phyloP scores from a whole-genome alignment of 2,888 invertebrate species.

The Laothoe populi region DNA sequence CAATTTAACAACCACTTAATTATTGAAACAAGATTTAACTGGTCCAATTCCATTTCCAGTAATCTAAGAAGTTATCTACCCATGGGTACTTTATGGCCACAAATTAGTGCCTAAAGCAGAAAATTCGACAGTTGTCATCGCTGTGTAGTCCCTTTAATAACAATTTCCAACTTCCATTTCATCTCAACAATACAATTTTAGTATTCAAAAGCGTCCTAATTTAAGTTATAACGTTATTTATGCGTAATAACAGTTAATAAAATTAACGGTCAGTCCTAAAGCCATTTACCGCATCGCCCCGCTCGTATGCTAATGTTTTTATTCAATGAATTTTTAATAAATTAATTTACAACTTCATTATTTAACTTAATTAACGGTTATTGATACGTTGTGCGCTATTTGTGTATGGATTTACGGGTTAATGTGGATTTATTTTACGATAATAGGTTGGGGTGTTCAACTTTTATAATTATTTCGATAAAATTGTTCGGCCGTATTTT shows the following conservation, averaged over 20 bases:
- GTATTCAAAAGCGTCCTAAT: conserved; percentile 8
- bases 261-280: conserved; percentile 62
- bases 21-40: too few species aligned
- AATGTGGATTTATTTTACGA: conserved; percentile 35
- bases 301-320: conserved; percentile 20
- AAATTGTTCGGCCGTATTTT: too few species aligned
- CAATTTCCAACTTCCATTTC: background rate
- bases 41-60: too few species aligned
- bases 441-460: background rate
- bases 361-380: conserved; percentile 56
- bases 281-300: conserved; percentile 51
- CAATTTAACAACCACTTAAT: too few species aligned
- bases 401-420: conserved; percentile 39
- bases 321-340: conserved; percentile 75
- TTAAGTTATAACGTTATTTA: conserved; percentile 3
- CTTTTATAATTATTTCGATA: too few species aligned
- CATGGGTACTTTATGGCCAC: too few species aligned
- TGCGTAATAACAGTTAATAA: conserved; percentile 59
- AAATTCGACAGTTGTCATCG: too few species aligned
- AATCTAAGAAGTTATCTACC: too few species aligned
- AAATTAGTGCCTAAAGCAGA: too few species aligned
- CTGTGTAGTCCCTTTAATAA: too few species aligned
- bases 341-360: conserved; percentile 78
- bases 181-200: background rate
- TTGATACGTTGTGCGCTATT: conserved; percentile 57